Conservation (phyloP, 2,797 vertebrate genomes). For the Rhinogobio ventralis region DNA sequence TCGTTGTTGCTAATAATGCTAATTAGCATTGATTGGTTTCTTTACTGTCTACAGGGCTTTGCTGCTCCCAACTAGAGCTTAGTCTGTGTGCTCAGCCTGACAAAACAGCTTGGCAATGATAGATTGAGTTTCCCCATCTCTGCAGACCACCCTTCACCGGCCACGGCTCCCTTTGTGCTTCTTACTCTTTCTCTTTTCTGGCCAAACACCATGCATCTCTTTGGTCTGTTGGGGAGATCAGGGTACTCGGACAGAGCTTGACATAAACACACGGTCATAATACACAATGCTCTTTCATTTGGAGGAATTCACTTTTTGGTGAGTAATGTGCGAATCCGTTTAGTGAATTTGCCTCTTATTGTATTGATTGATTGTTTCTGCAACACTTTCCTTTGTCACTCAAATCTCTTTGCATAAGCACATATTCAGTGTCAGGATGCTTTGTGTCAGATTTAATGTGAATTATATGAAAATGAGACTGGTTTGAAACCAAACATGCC, state of each 20-base stretch:
- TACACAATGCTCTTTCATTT: not conserved
- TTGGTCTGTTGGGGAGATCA: slow-evolving; percentile 66
- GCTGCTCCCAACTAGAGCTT: slow-evolving; percentile 74
- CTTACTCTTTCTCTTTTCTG: slow-evolving; percentile 66
- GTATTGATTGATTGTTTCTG: not conserved
- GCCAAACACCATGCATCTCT: slow-evolving; percentile 76
- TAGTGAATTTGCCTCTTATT: not conserved
- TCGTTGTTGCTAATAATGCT: slow-evolving; percentile 74
- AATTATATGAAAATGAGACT: not conserved
- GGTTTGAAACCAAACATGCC: not conserved
- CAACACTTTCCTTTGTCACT: not conserved
- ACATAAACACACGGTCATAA: slow-evolving; percentile 45
- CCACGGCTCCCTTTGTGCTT: slow-evolving; percentile 74
- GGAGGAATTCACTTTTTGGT: too few relatives aligned
- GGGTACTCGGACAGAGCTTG: slow-evolving; percentile 63
- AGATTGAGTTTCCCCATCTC: slow-evolving; percentile 75
- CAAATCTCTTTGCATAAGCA: not conserved
- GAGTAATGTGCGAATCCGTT: not conserved
- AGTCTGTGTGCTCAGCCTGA: slow-evolving; percentile 69
- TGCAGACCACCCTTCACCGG: slow-evolving; percentile 71
- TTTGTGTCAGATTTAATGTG: not conserved
- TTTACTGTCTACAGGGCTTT: slow-evolving; percentile 67
- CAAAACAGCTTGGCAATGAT: slow-evolving; percentile 60
- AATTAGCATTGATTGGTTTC: slow-evolving; percentile 72
- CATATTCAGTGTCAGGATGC: not conserved